Percentiles rank a stretch among this genome's conserved stretches.
phyloP scores from a whole-genome alignment of 1,140 invertebrate genomes.

The Ceratosolen fusciceps region DNA sequence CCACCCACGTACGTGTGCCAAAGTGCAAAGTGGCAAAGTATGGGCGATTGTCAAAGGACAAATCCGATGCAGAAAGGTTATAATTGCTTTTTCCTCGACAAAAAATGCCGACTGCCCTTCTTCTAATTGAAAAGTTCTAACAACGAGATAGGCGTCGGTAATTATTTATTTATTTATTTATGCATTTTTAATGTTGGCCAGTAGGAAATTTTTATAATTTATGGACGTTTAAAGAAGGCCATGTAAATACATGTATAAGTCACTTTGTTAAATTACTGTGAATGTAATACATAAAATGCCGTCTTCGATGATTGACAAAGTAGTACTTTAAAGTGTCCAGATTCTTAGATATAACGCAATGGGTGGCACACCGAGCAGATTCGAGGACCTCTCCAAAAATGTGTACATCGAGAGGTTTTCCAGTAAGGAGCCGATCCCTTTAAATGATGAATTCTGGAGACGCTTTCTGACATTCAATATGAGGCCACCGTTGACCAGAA shows the following conservation, averaged over 20 bases:
- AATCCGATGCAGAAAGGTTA: conserved; percentile 36
- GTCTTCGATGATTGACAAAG: too few species aligned
- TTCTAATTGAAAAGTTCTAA: background rate
- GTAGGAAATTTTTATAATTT: background rate
- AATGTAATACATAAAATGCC: too few species aligned
- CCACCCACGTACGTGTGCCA: background rate
- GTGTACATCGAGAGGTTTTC: conserved; percentile 85
- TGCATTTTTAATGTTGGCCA: background rate
- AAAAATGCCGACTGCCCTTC: conserved; percentile 36
- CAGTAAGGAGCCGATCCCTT: conserved; percentile 83
- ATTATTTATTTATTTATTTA: conserved; percentile 5
- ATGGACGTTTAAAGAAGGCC: too few species aligned
- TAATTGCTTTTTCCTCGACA: conserved; percentile 16
- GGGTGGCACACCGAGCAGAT: conserved; percentile 88
- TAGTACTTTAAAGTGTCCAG: background rate
- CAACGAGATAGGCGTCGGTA: conserved; percentile 24
- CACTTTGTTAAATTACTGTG: too few species aligned
- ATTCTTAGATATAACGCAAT: conserved; percentile 70
- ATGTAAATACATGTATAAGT: too few species aligned
- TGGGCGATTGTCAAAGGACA: conserved; percentile 39
- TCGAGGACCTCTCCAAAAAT: conserved; percentile 87
- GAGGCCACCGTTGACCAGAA: conserved; percentile 81
- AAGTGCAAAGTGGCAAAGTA: conserved; percentile 63
- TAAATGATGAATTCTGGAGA: conserved; percentile 95
- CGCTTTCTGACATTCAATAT: conserved; percentile 93